phyloP scores from a whole-genome alignment of 2,113 vertebrate species.

The Corythornis cristatus region DNA sequence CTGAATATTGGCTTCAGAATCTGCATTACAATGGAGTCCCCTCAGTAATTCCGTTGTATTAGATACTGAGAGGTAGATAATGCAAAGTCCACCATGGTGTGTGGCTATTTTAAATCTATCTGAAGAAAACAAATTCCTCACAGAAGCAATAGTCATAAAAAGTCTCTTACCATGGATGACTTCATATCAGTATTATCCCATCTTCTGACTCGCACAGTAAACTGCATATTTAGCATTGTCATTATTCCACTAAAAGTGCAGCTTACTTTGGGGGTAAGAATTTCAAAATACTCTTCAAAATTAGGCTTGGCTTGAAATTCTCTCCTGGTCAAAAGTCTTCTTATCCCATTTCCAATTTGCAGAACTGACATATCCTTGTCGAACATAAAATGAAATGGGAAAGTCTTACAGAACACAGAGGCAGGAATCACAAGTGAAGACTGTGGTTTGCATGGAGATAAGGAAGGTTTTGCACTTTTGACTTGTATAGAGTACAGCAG shows the following conservation, averaged over 20 bases:
- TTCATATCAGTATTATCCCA: constrained; percentile 78
- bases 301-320: constrained; percentile 83
- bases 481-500: constrained; percentile 88
- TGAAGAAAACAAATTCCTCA: background rate
- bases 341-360: constrained; percentile 91
- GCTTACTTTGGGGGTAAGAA: constrained; percentile 89
- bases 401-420: constrained; percentile 92
- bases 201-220: constrained; percentile 88
- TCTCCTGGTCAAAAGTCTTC: constrained; percentile 86
- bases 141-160: background rate
- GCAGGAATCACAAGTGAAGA: constrained; percentile 90
- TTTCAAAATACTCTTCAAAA: constrained; percentile 92
- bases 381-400: constrained; percentile 96
- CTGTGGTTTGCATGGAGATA: constrained; percentile 88
- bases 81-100: background rate
- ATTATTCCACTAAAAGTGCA: constrained; percentile 92
- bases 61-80: background rate
- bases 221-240: constrained; percentile 96
- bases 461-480: constrained; percentile 84
- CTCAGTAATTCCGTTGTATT: background rate
- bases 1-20: background rate
- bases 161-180: constrained; percentile 86
- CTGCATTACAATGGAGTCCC: background rate
- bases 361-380: constrained; percentile 92
- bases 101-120: background rate